A percentile compares a stretch with the other conserved stretches of the same genome.
These are phyloP conservation scores for Bubo blakistoni DNA, from an alignment of 2,113 vertebrate species.

Conservation along the genomic window DNA sequence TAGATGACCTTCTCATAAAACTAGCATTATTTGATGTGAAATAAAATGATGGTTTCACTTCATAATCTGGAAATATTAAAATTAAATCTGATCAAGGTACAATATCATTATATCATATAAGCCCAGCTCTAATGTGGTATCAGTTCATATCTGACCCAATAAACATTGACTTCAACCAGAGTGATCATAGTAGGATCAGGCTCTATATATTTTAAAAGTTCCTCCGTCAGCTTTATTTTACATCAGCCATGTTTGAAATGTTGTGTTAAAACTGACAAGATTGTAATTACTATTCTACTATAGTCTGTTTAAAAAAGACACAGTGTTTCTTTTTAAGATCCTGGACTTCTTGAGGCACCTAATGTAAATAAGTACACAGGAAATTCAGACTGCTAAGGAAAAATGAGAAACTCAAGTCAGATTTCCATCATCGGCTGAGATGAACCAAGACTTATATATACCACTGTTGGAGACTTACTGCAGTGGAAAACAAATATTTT, in stretches of 20 bases:
- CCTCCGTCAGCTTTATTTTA: slow-evolving; percentile 20
- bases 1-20: slow-evolving; percentile 79
- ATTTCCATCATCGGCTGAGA: slow-evolving; percentile 42
- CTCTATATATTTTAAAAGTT: slow-evolving; percentile 27
- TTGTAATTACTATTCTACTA: neutral
- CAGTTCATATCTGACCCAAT: neutral
- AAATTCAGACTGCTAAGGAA: slow-evolving; percentile 34
- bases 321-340: neutral
- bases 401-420: slow-evolving; percentile 47
- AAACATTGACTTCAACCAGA: neutral
- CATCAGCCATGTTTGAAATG: neutral
- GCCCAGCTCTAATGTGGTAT: neutral
- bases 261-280: slow-evolving; percentile 13
- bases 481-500: slow-evolving; percentile 62
- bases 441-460: slow-evolving; percentile 10
- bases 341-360: slow-evolving; percentile 14
- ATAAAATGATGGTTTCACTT: slow-evolving; percentile 60
- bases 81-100: slow-evolving; percentile 33
- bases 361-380: slow-evolving; percentile 36
- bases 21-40: slow-evolving; percentile 70
- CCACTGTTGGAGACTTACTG: slow-evolving; percentile 28
- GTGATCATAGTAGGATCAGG: neutral
- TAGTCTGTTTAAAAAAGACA: neutral
- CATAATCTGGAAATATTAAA: slow-evolving; percentile 55
- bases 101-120: neutral